Conservation (phyloP, 2,797 vertebrate genomes). For the Molossus alvarezi region DNA sequence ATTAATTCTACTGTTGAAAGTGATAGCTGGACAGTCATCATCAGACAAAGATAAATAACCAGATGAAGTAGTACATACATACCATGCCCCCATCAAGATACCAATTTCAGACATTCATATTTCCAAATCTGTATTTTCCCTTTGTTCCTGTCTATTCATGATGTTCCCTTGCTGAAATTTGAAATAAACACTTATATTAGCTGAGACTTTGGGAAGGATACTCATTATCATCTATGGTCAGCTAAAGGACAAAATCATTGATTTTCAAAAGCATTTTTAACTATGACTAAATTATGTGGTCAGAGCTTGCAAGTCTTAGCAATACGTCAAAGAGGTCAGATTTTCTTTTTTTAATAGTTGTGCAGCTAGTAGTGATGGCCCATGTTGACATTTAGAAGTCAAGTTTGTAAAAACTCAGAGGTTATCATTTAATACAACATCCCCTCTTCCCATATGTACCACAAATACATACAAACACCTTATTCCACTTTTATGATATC, state of each 20-base stretch:
- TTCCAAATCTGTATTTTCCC: not conserved
- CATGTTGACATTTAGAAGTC: not conserved
- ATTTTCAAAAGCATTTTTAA: constrained; percentile 78
- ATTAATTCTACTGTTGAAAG: constrained; percentile 62
- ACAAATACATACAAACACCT: not conserved
- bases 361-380: not conserved
- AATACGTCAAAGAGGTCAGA: not conserved
- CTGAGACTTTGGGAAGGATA: constrained; percentile 43
- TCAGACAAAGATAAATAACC: not conserved
- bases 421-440: not conserved
- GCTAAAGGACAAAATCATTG: constrained; percentile 60
- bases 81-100: not conserved
- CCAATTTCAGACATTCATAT: not conserved
- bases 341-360: constrained; percentile 34
- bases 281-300: constrained; percentile 47
- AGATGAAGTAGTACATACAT: not conserved
- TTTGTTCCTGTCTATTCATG: constrained; percentile 1
- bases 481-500: not conserved
- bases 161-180: not conserved
- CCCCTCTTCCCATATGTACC: not conserved
- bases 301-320: constrained; percentile 37
- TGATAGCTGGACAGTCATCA: not conserved
- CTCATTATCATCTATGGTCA: not conserved
- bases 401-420: constrained; percentile 4
- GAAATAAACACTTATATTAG: constrained; percentile 19